These are phyloP conservation scores for Dendroctonus valens DNA, from an alignment of 1,140 invertebrate genomes.

Conservation along the genomic window DNA sequence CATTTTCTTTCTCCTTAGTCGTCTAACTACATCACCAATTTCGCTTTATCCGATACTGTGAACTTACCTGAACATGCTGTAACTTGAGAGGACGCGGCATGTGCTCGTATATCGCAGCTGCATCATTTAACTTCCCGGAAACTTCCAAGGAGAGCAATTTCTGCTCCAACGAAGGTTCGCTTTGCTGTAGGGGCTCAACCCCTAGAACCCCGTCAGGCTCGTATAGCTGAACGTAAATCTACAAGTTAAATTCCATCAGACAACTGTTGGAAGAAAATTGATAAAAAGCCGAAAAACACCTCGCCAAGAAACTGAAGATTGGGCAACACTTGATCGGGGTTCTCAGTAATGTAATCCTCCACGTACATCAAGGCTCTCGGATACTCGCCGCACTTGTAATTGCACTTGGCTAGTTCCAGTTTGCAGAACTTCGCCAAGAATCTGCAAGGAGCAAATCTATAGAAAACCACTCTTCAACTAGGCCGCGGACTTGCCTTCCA, in stretches of 20 bases:
- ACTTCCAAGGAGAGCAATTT: conserved; percentile 72
- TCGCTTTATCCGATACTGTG: no score
- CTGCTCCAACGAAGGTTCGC: conserved; percentile 67
- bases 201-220: conserved; percentile 76
- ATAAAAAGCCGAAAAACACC: conserved; percentile 21
- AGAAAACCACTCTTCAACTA: neutral
- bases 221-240: conserved; percentile 71
- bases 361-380: conserved; percentile 71
- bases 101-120: conserved; percentile 73
- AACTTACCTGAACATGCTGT: conserved; percentile 54
- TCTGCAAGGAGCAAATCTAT: conserved; percentile 17
- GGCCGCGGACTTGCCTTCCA: conserved; percentile 27
- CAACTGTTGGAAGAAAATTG: neutral
- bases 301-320: conserved; percentile 64
- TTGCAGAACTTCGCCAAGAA: conserved; percentile 64
- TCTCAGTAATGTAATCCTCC: conserved; percentile 66
- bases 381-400: conserved; percentile 71
- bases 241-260: neutral
- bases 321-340: conserved; percentile 58
- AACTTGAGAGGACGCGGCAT: conserved; percentile 60
- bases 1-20: neutral
- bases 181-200: conserved; percentile 61
- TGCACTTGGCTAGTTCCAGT: conserved; percentile 65
- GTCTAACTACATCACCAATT: neutral
- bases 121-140: conserved; percentile 70